A percentile compares a stretch with the other conserved stretches of the same genome.
These are phyloP conservation scores for Eupithecia dodoneata DNA, from an alignment of 2,888 invertebrate species.

Conservation along the genomic window DNA sequence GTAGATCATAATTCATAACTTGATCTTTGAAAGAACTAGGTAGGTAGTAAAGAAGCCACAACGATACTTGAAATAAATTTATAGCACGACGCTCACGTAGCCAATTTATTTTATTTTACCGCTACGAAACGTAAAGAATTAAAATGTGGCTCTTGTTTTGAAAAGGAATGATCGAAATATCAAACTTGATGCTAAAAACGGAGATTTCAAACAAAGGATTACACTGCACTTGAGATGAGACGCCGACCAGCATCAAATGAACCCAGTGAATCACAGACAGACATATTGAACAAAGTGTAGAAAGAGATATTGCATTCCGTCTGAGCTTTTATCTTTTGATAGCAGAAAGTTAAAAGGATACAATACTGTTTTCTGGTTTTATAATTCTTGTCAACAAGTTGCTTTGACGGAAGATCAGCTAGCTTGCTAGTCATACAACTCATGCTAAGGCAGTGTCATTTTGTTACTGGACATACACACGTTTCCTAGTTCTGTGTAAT, in stretches of 20 bases:
- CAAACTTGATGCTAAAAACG: not conserved
- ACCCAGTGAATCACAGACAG: slow-evolving; percentile 26
- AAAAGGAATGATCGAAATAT: not conserved
- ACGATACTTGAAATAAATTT: slow-evolving; percentile 1
- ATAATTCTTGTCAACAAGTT: no score
- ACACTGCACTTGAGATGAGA: slow-evolving; percentile 36
- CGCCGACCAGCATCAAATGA: slow-evolving; percentile 27
- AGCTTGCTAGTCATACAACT: no score
- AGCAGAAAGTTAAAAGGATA: not conserved
- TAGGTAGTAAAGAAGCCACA: slow-evolving; percentile 6
- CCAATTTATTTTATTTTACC: not conserved
- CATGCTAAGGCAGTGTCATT: no score
- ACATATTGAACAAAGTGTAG: slow-evolving; percentile 21
- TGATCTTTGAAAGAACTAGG: not conserved
- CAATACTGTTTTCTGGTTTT: not conserved
- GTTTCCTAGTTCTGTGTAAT: no score
- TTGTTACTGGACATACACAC: no score
- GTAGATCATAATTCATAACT: not conserved
- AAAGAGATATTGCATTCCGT: slow-evolving; percentile 9
- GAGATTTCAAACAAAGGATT: slow-evolving; percentile 33
- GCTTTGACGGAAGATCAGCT: no score
- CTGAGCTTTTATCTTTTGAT: not conserved
- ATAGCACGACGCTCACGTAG: not conserved
- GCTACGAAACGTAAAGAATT: not conserved
- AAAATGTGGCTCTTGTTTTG: not conserved